Percentiles rank a stretch among this genome's conserved stretches.
phyloP scores from a whole-genome alignment of 2,888 invertebrate genomes.

The Abscondita cerata region DNA sequence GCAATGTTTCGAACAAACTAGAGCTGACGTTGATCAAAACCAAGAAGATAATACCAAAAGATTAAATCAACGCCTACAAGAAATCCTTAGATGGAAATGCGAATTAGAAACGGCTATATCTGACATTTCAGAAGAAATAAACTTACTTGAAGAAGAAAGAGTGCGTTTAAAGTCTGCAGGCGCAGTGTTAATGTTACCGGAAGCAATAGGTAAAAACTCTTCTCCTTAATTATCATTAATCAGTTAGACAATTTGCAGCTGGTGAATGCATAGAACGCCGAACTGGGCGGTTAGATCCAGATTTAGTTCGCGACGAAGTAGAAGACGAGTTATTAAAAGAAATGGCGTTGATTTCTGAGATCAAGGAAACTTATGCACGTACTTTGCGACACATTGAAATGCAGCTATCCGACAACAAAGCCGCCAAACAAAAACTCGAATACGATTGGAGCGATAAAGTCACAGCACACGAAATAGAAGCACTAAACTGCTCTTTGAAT shows the following conservation, averaged over 20 bases:
- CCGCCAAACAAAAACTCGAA: slow-evolving; percentile 83
- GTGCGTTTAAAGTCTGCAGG: slow-evolving; percentile 72
- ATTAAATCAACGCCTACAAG: slow-evolving; percentile 69
- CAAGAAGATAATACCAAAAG: slow-evolving; percentile 73
- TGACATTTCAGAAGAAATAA: slow-evolving; percentile 74
- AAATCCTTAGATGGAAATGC: slow-evolving; percentile 77
- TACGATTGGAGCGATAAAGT: slow-evolving; percentile 93
- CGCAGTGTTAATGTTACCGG: slow-evolving; percentile 71
- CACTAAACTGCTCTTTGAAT: slow-evolving; percentile 71
- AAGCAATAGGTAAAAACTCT: slow-evolving; percentile 68
- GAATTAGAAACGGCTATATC: slow-evolving; percentile 75
- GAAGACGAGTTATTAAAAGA: slow-evolving; percentile 82
- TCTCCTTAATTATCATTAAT: neutral
- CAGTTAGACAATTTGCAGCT: slow-evolving; percentile 54
- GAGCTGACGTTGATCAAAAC: slow-evolving; percentile 70
- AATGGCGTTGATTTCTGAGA: slow-evolving; percentile 72
- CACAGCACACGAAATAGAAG: slow-evolving; percentile 79
- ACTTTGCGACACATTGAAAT: slow-evolving; percentile 72
- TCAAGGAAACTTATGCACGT: slow-evolving; percentile 67
- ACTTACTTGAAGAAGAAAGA: slow-evolving; percentile 70
- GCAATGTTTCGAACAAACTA: slow-evolving; percentile 69
- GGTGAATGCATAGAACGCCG: slow-evolving; percentile 78
- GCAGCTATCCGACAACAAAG: slow-evolving; percentile 76
- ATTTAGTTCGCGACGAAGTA: slow-evolving; percentile 76
- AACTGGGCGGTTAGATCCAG: slow-evolving; percentile 72